phyloP scores from a whole-genome alignment of 2,888 invertebrate species.

The Cephus sareptanus region DNA sequence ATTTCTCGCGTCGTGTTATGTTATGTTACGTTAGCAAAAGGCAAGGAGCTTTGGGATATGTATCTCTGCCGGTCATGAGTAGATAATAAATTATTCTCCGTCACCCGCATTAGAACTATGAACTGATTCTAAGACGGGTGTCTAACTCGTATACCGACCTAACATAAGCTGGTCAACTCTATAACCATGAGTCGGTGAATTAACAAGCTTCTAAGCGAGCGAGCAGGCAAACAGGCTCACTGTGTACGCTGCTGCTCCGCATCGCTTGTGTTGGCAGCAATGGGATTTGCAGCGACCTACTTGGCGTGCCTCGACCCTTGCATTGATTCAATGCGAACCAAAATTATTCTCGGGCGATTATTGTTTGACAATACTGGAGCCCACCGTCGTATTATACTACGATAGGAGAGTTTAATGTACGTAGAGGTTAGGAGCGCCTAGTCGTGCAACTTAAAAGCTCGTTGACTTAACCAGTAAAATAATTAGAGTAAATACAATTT shows the following conservation, averaged over 20 bases:
- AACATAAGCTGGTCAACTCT: background rate
- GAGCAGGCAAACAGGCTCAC: conserved; percentile 21
- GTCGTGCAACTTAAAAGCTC: background rate
- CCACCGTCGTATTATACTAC: background rate
- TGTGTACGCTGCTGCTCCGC: conserved; percentile 29
- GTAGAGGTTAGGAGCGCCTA: background rate
- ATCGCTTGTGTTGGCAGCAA: conserved; percentile 57
- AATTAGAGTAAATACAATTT: background rate
- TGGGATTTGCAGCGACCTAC: conserved; percentile 62
- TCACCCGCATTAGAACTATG: background rate
- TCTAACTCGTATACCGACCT: conserved; percentile 1
- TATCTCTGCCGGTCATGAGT: background rate
- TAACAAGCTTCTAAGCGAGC: conserved; percentile 36
- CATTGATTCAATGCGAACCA: conserved; percentile 60
- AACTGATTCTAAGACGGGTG: background rate
- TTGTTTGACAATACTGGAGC: conserved; percentile 26
- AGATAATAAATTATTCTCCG: background rate
- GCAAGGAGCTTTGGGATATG: background rate
- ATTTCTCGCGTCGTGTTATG: background rate
- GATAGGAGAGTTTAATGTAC: background rate
- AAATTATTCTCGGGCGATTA: conserved; percentile 55
- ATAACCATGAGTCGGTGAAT: conserved; percentile 22
- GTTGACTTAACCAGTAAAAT: background rate
- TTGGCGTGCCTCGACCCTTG: conserved; percentile 65
- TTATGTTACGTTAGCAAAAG: background rate